Conservation (phyloP, 2,113 vertebrate genomes). For the Python bivittatus region DNA sequence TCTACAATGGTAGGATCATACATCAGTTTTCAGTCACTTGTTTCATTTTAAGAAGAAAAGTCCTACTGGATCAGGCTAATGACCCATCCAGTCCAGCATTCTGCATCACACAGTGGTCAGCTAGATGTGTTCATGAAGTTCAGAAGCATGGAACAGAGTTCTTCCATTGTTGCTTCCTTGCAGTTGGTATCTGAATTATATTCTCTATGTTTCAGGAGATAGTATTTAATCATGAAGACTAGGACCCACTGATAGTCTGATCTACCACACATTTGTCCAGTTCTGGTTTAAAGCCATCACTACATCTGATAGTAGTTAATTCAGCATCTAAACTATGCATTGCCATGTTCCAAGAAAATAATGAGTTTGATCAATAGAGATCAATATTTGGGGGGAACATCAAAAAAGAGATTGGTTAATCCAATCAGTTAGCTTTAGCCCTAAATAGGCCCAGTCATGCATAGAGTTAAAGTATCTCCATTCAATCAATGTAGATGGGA, state of each 20-base stretch:
- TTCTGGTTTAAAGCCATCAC: not conserved
- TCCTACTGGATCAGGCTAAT: not conserved
- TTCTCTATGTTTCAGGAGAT: not conserved
- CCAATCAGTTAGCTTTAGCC: not conserved
- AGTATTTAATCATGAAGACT: not conserved
- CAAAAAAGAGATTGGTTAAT: not conserved
- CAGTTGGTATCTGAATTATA: not conserved
- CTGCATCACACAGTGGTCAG: not conserved
- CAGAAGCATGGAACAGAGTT: not conserved
- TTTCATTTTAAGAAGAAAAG: not conserved
- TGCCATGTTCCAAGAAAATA: not conserved
- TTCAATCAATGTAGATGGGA: not conserved
- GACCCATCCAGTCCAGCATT: not conserved
- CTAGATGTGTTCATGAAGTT: not conserved
- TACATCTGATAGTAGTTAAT: not conserved
- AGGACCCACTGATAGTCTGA: not conserved
- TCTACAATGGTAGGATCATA: not conserved
- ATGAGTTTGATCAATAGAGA: not conserved
- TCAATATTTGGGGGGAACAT: not conserved
- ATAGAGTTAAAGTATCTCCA: not conserved
- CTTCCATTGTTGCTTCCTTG: not conserved
- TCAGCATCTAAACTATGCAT: not conserved
- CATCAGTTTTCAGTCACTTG: not conserved
- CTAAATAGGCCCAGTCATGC: not conserved
- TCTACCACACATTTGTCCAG: not conserved